Conservation (phyloP, 2,113 vertebrate genomes). For the Litocranius walleri region DNA sequence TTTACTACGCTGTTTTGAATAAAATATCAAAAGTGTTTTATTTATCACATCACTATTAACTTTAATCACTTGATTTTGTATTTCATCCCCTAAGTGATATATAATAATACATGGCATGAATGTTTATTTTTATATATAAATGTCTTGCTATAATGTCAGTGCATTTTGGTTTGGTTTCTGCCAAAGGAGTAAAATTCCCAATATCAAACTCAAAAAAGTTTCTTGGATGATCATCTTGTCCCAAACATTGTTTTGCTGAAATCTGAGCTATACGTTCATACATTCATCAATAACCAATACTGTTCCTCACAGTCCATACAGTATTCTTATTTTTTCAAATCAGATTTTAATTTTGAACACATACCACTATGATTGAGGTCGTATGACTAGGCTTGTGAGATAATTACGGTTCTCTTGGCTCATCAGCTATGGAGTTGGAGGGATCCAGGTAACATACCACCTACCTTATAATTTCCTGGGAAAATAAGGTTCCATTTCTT, state of each 20-base stretch:
- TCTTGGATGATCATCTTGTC: background rate
- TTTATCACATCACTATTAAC: background rate
- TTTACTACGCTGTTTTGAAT: background rate
- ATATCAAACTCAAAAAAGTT: background rate
- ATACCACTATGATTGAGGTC: background rate
- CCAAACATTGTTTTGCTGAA: background rate
- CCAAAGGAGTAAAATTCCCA: background rate
- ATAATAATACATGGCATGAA: background rate
- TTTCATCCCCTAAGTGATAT: background rate
- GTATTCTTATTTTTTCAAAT: background rate
- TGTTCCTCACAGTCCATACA: background rate
- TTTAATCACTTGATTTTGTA: background rate
- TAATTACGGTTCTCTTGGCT: background rate
- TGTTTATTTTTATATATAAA: background rate
- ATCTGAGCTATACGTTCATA: background rate
- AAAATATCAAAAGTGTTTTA: background rate
- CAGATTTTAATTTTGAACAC: background rate
- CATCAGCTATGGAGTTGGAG: background rate
- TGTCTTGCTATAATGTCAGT: background rate
- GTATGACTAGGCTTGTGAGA: background rate
- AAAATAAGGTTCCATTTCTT: background rate
- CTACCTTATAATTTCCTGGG: background rate
- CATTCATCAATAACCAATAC: background rate
- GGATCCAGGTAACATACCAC: background rate
- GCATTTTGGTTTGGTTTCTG: background rate